Evolutionary conservation across 2,888 invertebrate genomes (phyloP), one percentile per base, ranked within the genome.

Genomic region (Galerucella calmariensis): DNA sequence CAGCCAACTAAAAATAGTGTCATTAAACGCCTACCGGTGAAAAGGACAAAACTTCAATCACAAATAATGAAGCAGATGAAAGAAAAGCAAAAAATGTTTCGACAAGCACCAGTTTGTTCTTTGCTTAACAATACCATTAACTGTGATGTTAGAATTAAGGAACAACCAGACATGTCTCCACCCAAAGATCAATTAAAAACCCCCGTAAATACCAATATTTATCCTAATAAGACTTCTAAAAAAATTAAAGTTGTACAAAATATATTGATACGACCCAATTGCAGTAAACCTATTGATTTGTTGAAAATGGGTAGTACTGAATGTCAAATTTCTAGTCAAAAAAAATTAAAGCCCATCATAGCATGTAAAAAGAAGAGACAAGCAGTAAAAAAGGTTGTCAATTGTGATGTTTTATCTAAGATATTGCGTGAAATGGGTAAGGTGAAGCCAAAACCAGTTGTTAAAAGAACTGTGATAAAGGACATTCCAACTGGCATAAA

Each of bases 371-470:
- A 67, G n/a, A 12, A 27, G 4, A 59, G 20, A 27, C 46, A 16
- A 12, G 5, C 16, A 2, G 24, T 5, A 14, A 11, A 46, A 27
- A 14, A 10, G 16, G 20, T 46, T 4, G 27, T 62, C 10, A 41
- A 24, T 67, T 35, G 73, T 69, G 79, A 81, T 69, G 74, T 81
- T 66, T 62, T 80, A 20, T 79, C 78, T 8, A 69, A 77, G 75
- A 79, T 81, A 65, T 75, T 81, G 72, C 53, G 75, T 24, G 76
- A 73, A 11, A 81, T 81, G 80, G 75, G 72, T n/a, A 79, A 75
- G 66, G 72, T 67, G 16, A 77, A 71, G 41, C 75, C 78, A 2
- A 72, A 74, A 20, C 1, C 24, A 27, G 8, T 8, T 24, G 14
- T 41, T 11, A 72, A 72, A 56, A 35, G 24, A 8, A 20, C 11